Evolutionary conservation across 2,888 invertebrate genomes (phyloP).

Genomic region (Dermolepida albohirtum): DNA sequence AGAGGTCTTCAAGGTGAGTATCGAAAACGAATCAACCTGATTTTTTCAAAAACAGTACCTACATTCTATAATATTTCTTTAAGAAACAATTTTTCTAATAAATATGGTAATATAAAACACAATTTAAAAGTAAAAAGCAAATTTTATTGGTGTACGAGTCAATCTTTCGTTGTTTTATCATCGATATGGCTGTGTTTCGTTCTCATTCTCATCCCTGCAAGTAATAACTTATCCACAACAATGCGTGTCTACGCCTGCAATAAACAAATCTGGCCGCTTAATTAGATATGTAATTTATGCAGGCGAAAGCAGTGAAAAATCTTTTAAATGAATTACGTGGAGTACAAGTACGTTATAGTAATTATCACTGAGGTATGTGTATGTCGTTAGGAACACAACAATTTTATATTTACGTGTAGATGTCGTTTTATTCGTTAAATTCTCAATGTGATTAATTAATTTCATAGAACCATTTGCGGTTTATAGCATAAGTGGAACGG

Average conservation of each 20-base stretch:
- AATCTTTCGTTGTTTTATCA: no score
- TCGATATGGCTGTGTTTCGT: neutral
- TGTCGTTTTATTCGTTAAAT: slow-evolving; percentile 26
- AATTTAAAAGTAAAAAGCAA: no score
- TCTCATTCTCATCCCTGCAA: slow-evolving; percentile 17
- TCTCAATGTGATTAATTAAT: slow-evolving; percentile 33
- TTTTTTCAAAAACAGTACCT: no score
- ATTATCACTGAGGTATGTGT: slow-evolving; percentile 20
- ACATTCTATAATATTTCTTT: no score
- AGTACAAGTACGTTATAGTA: slow-evolving; percentile 7
- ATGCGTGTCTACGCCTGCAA: slow-evolving; percentile 32
- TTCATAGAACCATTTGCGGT: slow-evolving; percentile 17
- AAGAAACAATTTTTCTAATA: no score
- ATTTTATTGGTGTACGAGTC: no score
- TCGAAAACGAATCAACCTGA: no score
- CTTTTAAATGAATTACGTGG: slow-evolving; percentile 30
- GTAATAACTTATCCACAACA: slow-evolving; percentile 28
- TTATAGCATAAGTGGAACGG: slow-evolving; percentile 25
- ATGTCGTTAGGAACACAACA: slow-evolving; percentile 5
- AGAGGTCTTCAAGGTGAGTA: no score
- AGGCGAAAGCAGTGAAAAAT: slow-evolving; percentile 30
- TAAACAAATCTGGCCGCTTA: slow-evolving; percentile 30
- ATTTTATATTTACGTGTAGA: neutral
- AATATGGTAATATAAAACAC: no score
- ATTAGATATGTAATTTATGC: slow-evolving; percentile 36